Evolutionary conservation across 2,113 vertebrate genomes (phyloP).

Genomic region (Tympanuchus pallidicinctus): DNA sequence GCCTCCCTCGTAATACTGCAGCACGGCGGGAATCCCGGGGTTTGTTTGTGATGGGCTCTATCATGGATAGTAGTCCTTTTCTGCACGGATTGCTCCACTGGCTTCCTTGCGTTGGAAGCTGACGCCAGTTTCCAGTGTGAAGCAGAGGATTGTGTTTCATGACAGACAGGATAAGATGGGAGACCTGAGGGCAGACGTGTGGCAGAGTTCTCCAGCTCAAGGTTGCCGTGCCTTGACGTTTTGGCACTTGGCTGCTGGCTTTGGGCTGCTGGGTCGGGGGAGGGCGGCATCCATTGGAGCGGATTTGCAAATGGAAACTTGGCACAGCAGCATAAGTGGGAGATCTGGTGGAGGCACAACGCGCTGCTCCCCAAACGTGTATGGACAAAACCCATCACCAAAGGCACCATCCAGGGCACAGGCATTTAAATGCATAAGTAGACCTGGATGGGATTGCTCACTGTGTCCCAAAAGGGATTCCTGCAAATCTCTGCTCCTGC

Average conservation of each 20-base stretch:
- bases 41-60: not conserved
- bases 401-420: accelerated
- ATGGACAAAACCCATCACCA: not conserved
- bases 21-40: too few species aligned
- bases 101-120: not conserved
- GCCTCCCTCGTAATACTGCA: not conserved
- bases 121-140: not conserved
- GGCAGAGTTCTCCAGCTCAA: not conserved
- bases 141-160: not conserved
- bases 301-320: not conserved
- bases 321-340: accelerated
- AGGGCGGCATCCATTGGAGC: accelerated
- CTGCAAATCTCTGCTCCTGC: not conserved
- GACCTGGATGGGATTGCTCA: accelerated
- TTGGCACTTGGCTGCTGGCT: not conserved
- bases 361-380: not conserved
- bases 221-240: accelerated
- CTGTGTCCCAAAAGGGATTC: not conserved
- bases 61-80: not conserved
- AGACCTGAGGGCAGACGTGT: not conserved
- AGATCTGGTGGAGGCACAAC: not conserved
- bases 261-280: not conserved
- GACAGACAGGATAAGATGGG: not conserved
- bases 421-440: not conserved
- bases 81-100: not conserved